Evolutionary conservation across 2,113 vertebrate species (phyloP).

Genomic region (Cyphotilapia sp.): DNA sequence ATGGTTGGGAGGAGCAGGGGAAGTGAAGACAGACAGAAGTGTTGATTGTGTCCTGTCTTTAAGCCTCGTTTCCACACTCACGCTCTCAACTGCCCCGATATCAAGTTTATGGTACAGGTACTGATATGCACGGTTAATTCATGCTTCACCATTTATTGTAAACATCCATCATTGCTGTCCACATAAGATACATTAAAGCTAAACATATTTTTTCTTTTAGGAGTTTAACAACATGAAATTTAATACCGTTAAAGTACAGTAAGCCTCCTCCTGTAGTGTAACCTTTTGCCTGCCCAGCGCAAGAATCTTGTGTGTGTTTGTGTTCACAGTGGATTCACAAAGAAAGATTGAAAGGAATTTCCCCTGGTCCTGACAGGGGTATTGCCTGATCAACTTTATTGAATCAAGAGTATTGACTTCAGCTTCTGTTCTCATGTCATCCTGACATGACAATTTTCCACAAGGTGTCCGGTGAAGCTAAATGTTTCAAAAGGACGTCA

Average conservation of each 20-base stretch:
- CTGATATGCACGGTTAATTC: neutral
- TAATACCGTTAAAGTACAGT: neutral
- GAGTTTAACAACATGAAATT: neutral
- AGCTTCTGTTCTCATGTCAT: slow-evolving; percentile 14
- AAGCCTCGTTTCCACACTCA: neutral
- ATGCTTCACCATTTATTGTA: neutral
- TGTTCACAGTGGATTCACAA: neutral
- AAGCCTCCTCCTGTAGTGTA: neutral
- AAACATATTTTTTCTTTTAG: neutral
- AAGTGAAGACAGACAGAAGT: neutral
- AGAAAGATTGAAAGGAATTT: neutral
- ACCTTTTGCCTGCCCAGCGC: neutral
- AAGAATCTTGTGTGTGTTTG: neutral
- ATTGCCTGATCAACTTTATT: slow-evolving; percentile 30
- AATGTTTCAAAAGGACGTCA: neutral
- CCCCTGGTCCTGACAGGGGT: neutral
- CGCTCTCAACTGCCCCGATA: neutral
- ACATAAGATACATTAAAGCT: neutral
- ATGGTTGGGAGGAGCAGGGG: slow-evolving; percentile 17
- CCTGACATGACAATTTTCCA: slow-evolving; percentile 15
- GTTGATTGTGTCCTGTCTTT: neutral
- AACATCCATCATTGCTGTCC: neutral
- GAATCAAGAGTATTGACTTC: slow-evolving; percentile 27
- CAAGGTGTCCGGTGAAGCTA: neutral
- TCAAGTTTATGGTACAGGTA: neutral